Conservation (phyloP, 2,888 invertebrate genomes). For the Gymnoscelis rufifasciata region DNA sequence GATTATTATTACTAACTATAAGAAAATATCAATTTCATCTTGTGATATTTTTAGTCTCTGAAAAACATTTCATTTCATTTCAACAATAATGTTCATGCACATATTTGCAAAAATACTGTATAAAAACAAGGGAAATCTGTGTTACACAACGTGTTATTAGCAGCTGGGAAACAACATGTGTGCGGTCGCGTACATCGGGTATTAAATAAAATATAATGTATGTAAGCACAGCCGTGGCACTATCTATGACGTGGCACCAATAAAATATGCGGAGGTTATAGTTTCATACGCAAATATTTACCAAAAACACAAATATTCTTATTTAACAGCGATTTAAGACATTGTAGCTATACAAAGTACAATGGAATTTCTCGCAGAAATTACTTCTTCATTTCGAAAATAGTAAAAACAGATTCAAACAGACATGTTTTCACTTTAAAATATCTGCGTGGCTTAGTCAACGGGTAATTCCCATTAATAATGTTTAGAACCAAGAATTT, state of each 20-base stretch:
- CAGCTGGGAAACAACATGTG: slow-evolving; percentile 7
- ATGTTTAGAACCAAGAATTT: neutral
- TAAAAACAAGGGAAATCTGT: neutral
- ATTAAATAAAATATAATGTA: neutral
- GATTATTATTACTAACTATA: too few relatives aligned
- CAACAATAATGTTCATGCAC: too few relatives aligned
- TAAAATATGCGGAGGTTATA: neutral
- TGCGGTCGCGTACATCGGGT: slow-evolving; percentile 1
- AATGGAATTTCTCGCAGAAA: too few relatives aligned
- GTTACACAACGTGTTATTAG: slow-evolving; percentile 4
- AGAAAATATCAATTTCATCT: too few relatives aligned
- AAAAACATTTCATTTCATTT: too few relatives aligned
- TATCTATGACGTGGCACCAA: neutral
- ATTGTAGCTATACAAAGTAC: too few relatives aligned
- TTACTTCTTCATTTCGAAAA: too few relatives aligned
- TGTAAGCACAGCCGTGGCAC: neutral
- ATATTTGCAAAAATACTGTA: neutral
- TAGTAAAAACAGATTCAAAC: neutral
- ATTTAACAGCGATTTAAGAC: too few relatives aligned
- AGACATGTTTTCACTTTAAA: neutral
- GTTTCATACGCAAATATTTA: too few relatives aligned
- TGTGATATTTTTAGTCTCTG: too few relatives aligned
- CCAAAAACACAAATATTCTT: too few relatives aligned
- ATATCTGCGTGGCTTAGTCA: neutral
- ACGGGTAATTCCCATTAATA: slow-evolving; percentile 3